Percentiles rank a stretch among this genome's conserved stretches.
Evolutionary conservation across 2,113 vertebrate species (phyloP).

Genomic region (Scopus umbretta): DNA sequence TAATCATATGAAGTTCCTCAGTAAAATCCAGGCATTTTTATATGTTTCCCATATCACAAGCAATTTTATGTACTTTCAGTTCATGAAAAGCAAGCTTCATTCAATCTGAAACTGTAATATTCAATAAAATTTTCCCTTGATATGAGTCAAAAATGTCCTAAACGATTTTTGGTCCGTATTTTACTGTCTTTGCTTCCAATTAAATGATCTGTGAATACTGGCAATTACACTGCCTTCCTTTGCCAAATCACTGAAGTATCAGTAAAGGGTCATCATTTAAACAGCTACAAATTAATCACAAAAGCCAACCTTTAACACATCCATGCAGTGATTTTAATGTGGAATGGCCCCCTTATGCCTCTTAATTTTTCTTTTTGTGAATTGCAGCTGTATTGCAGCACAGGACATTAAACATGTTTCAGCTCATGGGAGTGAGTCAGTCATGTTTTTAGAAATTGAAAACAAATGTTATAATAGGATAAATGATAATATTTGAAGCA

Average conservation of each 20-base stretch:
- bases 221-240: conserved; percentile 41
- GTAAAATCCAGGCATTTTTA: conserved; percentile 10
- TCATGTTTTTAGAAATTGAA: conserved; percentile 79
- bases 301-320: conserved; percentile 71
- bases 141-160: conserved; percentile 28
- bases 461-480: conserved; percentile 78
- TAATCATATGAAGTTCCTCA: background rate
- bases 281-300: conserved; percentile 70
- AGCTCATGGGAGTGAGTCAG: conserved; percentile 70
- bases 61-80: conserved; percentile 11
- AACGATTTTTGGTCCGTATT: conserved; percentile 48
- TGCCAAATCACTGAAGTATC: conserved; percentile 62
- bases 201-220: conserved; percentile 66
- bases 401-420: conserved; percentile 81
- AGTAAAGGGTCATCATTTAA: conserved; percentile 61
- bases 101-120: conserved; percentile 39
- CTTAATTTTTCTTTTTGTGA: conserved; percentile 74
- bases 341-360: conserved; percentile 71
- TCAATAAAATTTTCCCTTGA: conserved; percentile 45
- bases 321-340: conserved; percentile 70
- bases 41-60: background rate
- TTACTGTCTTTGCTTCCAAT: conserved; percentile 59
- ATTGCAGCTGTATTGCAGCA: conserved; percentile 71
- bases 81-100: conserved; percentile 49
- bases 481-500: conserved; percentile 64